Conservation (phyloP, 2,113 vertebrate genomes). For the Pithys albifrons region DNA sequence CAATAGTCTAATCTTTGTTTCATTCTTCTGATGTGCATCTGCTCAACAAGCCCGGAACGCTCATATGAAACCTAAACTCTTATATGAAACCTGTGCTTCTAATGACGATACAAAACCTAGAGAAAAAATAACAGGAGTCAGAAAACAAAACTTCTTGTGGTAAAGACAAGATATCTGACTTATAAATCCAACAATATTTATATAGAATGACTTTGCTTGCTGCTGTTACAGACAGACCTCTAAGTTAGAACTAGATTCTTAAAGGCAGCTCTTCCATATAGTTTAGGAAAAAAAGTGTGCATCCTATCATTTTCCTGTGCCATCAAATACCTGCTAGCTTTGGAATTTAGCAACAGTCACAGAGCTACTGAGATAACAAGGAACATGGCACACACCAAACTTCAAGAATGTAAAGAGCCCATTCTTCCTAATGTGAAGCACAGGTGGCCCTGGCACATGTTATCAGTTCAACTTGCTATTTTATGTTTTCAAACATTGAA, state of each 20-base stretch:
- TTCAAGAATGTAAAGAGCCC: background rate
- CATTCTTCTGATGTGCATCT: background rate
- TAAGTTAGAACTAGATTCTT: background rate
- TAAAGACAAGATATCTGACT: background rate
- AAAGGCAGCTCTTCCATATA: background rate
- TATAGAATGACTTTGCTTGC: background rate
- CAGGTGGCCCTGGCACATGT: background rate
- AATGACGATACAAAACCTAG: background rate
- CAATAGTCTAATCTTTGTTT: background rate
- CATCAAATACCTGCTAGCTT: background rate
- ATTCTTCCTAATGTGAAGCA: background rate
- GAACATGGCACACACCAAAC: background rate
- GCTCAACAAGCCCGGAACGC: background rate
- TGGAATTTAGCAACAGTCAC: background rate
- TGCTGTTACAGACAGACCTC: background rate
- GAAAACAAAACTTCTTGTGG: background rate
- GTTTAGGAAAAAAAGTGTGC: background rate
- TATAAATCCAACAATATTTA: background rate
- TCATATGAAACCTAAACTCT: background rate
- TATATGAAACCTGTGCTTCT: background rate
- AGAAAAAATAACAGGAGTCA: background rate
- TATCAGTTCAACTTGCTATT: background rate
- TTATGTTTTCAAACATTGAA: background rate
- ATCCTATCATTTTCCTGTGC: background rate
- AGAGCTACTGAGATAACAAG: background rate